Evolutionary conservation across 1,140 invertebrate species (phyloP).

Genomic region (Drosophila athabasca): DNA sequence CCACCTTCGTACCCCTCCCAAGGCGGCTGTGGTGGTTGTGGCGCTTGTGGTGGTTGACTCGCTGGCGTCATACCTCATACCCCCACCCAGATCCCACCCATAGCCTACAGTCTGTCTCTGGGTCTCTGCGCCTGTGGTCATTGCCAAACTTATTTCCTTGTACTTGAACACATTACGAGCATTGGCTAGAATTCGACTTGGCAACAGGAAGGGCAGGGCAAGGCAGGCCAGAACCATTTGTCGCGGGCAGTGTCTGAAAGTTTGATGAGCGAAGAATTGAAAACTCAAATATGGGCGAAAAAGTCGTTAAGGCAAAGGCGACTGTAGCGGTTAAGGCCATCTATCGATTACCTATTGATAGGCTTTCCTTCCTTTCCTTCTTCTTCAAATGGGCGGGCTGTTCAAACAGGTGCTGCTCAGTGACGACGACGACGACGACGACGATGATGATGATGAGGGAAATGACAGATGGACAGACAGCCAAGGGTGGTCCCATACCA

Average conservation of each 20-base stretch:
- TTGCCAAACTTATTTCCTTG: constrained; percentile 76
- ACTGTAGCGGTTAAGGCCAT: constrained; percentile 25
- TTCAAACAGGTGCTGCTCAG: constrained; percentile 10
- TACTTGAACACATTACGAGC: constrained; percentile 56
- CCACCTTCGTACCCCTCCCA: constrained; percentile 43
- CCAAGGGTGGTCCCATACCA: too few relatives aligned
- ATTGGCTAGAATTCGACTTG: constrained; percentile 43
- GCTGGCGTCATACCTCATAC: constrained; percentile 49
- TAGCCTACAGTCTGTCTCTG: constrained; percentile 1
- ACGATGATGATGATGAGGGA: too few relatives aligned
- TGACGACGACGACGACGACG: too few relatives aligned
- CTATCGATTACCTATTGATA: constrained; percentile 54
- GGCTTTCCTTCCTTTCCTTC: background rate
- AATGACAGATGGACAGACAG: too few relatives aligned
- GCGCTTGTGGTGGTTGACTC: constrained; percentile 13
- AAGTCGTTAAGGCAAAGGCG: constrained; percentile 32
- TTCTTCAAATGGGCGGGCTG: constrained; percentile 1
- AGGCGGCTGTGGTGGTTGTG: constrained; percentile 14
- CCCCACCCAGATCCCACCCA: background rate
- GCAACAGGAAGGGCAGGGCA: constrained; percentile 17
- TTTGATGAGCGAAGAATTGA: constrained; percentile 54
- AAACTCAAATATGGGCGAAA: constrained; percentile 37
- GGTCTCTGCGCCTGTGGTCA: constrained; percentile 46
- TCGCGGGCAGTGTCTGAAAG: constrained; percentile 29
- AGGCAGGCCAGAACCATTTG: too few relatives aligned